Conservation (phyloP, 2,113 vertebrate species). For the Alaudala cheleensis region DNA sequence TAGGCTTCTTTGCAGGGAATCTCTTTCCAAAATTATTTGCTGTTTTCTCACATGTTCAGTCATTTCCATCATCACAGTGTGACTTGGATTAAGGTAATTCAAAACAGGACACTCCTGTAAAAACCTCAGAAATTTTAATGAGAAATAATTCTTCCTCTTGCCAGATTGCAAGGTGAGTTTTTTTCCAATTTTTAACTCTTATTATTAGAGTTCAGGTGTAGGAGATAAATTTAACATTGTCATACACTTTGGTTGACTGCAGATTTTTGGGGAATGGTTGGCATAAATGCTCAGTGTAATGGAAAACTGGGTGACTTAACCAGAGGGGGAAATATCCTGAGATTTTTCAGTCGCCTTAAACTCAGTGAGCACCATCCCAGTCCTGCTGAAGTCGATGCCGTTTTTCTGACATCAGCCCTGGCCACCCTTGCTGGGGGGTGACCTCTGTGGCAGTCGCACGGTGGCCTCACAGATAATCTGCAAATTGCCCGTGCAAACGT, state of each 20-base stretch:
- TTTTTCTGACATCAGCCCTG: not conserved
- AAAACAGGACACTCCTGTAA: not conserved
- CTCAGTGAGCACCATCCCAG: not conserved
- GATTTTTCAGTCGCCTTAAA: not conserved
- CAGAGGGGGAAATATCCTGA: not conserved
- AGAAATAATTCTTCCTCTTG: not conserved
- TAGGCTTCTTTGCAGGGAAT: not conserved
- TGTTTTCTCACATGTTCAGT: not conserved
- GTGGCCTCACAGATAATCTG: not conserved
- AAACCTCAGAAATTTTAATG: not conserved
- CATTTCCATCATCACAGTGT: not conserved
- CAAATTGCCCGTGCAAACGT: not conserved
- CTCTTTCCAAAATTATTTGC: not conserved
- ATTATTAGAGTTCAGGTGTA: not conserved
- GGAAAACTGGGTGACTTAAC: not conserved
- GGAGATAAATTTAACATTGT: not conserved
- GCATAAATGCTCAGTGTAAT: not conserved
- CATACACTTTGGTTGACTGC: not conserved
- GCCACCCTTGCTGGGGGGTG: not conserved
- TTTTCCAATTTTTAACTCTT: not conserved
- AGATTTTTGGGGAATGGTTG: not conserved
- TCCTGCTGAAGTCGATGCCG: not conserved
- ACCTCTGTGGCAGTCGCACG: not conserved
- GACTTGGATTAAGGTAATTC: conserved; percentile 1
- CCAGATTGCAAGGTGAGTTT: not conserved